Conservation (phyloP, 1,140 invertebrate species). For the Araneus ventricosus region DNA sequence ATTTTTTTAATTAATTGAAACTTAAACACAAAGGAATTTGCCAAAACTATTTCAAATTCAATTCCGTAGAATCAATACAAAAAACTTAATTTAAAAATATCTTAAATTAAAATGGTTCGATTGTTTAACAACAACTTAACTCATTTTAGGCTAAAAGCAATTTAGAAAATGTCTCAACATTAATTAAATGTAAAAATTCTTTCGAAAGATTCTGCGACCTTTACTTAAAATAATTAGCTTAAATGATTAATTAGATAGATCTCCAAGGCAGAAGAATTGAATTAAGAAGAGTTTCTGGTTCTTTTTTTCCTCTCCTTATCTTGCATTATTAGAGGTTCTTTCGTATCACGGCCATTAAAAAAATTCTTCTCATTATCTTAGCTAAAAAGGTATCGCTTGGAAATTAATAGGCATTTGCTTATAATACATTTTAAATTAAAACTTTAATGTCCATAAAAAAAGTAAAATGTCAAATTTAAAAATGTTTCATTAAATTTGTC, state of each 20-base stretch:
- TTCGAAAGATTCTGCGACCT: background rate
- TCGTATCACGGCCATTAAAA: background rate
- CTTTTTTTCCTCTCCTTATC: background rate
- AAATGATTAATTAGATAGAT: conserved; percentile 16
- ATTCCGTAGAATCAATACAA: background rate
- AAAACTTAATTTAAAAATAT: background rate
- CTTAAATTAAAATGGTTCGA: background rate
- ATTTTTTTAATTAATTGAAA: too few relatives aligned
- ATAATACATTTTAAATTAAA: too few relatives aligned
- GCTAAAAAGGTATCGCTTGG: too few relatives aligned
- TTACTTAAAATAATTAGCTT: conserved; percentile 35
- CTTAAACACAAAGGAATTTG: too few relatives aligned
- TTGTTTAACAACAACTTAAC: background rate
- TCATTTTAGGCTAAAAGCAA: background rate
- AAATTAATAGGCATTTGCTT: too few relatives aligned
- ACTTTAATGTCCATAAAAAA: too few relatives aligned
- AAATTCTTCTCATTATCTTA: background rate
- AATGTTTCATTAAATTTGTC: too few relatives aligned
- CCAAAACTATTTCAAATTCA: background rate
- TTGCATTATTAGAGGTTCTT: background rate
- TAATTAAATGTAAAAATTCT: conserved; percentile 18
- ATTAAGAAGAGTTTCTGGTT: background rate
- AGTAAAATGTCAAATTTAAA: too few relatives aligned
- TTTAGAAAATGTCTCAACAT: background rate
- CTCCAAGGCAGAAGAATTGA: background rate